Percentiles rank a stretch among this genome's conserved stretches.
Conservation (phyloP, 2,888 invertebrate genomes). For the Lydus trimaculatus region DNA sequence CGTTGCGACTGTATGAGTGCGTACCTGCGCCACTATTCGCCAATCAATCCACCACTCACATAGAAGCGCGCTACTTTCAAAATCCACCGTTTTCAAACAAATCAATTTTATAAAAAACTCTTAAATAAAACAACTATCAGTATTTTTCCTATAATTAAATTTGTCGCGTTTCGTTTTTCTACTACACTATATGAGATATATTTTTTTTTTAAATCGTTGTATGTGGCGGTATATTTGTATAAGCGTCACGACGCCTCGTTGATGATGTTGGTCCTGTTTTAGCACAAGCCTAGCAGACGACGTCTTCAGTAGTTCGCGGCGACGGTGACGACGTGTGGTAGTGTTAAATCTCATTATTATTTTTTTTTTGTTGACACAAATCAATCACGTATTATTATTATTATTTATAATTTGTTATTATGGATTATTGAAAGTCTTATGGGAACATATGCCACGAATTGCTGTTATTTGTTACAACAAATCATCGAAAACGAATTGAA, state of each 20-base stretch:
- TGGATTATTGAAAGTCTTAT: slow-evolving; percentile 22
- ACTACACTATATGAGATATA: background rate
- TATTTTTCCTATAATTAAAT: background rate
- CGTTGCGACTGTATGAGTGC: background rate
- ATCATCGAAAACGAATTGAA: slow-evolving; percentile 30
- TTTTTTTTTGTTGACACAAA: background rate
- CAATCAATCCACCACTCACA: background rate
- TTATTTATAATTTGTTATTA: background rate
- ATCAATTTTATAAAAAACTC: no score
- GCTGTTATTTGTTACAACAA: slow-evolving; percentile 11
- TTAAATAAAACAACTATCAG: background rate
- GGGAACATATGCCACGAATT: slow-evolving; percentile 25
- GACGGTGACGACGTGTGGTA: slow-evolving; percentile 34
- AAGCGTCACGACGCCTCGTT: slow-evolving; percentile 34
- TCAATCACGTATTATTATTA: background rate
- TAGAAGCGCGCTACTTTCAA: background rate
- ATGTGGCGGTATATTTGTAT: slow-evolving; percentile 2
- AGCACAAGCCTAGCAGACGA: slow-evolving; percentile 39
- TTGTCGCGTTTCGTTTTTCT: background rate
- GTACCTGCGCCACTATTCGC: background rate
- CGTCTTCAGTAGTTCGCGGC: slow-evolving; percentile 44
- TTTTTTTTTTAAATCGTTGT: background rate
- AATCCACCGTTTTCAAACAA: background rate
- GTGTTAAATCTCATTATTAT: slow-evolving; percentile 11
- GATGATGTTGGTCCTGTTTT: slow-evolving; percentile 48